Percentiles rank a stretch among this genome's conserved stretches.
These are phyloP conservation scores for Ectemnius lituratus DNA, from an alignment of 2,888 invertebrate genomes.

Conservation along the genomic window DNA sequence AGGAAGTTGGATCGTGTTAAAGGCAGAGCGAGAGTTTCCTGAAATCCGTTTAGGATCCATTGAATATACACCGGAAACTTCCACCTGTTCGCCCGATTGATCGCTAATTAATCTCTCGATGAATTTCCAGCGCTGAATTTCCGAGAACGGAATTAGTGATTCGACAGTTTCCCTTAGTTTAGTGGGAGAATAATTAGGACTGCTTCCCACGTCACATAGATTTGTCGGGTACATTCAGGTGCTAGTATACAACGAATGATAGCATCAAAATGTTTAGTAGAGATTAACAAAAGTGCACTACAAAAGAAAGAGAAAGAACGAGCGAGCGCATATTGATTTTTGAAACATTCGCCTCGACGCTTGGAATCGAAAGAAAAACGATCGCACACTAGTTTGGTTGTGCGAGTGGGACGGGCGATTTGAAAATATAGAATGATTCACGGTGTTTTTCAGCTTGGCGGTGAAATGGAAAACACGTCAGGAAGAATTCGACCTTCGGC, in stretches of 20 bases:
- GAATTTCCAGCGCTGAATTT: conserved; percentile 20
- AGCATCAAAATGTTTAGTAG: too few relatives aligned
- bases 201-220: too few relatives aligned
- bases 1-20: too few relatives aligned
- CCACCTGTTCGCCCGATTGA: conserved; percentile 1
- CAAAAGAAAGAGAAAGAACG: too few relatives aligned
- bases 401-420: conserved; percentile 6
- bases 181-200: conserved; percentile 1
- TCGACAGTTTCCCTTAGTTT: conserved; percentile 8
- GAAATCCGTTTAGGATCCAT: background rate
- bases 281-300: too few relatives aligned
- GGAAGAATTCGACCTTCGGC: conserved; percentile 39
- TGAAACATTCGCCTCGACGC: background rate
- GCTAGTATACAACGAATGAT: too few relatives aligned
- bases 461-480: conserved; percentile 42
- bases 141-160: too few relatives aligned
- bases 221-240: too few relatives aligned
- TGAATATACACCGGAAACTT: background rate
- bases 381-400: background rate
- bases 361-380: conserved; percentile 7
- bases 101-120: conserved; percentile 40
- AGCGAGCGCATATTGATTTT: background rate
- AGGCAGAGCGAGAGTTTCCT: background rate
- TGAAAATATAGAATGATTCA: conserved; percentile 42
- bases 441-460: conserved; percentile 28